Conservation (phyloP, 1,140 invertebrate species). For the Ceratina calcarata region DNA sequence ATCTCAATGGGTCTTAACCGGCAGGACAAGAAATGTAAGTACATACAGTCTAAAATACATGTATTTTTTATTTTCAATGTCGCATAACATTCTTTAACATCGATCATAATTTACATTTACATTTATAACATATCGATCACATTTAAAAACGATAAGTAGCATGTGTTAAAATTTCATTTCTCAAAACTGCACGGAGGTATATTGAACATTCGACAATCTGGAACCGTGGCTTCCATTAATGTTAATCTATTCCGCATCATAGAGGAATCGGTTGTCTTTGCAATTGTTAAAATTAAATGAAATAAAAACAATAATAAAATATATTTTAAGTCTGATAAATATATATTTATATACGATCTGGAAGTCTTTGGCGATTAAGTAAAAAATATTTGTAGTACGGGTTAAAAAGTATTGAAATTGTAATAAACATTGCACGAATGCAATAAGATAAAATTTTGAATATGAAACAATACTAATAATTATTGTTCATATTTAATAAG, state of each 20-base stretch:
- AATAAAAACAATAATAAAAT: constrained; percentile 11
- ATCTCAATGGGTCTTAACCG: too few species aligned
- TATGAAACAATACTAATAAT: not conserved
- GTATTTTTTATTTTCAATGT: not conserved
- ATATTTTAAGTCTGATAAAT: not conserved
- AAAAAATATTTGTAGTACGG: not conserved
- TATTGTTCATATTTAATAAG: not conserved
- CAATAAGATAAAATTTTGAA: not conserved
- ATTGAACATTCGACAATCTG: not conserved
- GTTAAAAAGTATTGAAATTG: not conserved
- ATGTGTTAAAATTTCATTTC: not conserved
- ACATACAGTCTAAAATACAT: not conserved
- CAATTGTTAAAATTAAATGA: not conserved
- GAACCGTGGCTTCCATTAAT: not conserved
- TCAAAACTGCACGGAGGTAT: not conserved
- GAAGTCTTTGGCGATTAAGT: not conserved
- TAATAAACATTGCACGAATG: not conserved
- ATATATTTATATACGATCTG: not conserved
- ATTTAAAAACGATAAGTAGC: not conserved
- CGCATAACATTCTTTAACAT: not conserved
- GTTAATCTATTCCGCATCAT: not conserved
- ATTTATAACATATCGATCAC: not conserved
- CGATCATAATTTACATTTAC: not conserved
- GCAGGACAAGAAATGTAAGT: not conserved
- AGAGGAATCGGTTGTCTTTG: not conserved